phyloP scores from a whole-genome alignment of 2,888 invertebrate genomes.

The Conus canariensis region DNA sequence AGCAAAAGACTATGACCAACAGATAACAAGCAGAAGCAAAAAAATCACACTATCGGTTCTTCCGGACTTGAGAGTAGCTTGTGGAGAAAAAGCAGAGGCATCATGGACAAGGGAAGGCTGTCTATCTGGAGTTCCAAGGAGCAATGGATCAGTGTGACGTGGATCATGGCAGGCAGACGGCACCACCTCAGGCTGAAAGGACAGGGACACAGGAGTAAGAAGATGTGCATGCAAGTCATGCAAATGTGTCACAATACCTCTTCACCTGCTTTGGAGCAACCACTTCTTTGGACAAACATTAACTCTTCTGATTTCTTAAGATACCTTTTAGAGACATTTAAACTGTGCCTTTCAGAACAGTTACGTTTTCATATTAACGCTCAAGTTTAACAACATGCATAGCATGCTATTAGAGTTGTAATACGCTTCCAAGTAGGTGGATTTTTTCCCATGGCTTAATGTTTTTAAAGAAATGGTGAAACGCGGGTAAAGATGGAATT shows the following conservation, averaged over 20 bases:
- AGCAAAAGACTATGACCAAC: not conserved
- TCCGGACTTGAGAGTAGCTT: not conserved
- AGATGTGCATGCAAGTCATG: conserved; percentile 23
- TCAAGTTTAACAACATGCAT: no score
- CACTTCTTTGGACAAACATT: not conserved
- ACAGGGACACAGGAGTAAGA: conserved; percentile 21
- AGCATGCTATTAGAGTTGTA: no score
- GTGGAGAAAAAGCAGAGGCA: conserved; percentile 12
- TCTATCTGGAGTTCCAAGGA: not conserved
- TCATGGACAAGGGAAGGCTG: not conserved
- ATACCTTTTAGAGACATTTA: no score
- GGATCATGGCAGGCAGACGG: not conserved
- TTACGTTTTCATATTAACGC: no score
- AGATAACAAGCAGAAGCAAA: not conserved
- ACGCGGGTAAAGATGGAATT: no score
- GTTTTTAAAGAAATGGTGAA: no score
- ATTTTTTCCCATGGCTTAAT: no score
- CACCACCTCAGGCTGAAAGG: conserved; percentile 23
- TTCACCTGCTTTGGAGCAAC: not conserved
- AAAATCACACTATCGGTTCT: not conserved
- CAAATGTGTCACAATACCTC: not conserved
- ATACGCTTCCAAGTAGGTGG: no score
- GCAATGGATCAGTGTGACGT: not conserved
- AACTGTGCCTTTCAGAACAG: no score
- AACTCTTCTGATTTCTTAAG: not conserved